Percentiles rank a stretch among this genome's conserved stretches.
These are phyloP conservation scores for Cheilosia urbana DNA, from an alignment of 2,888 invertebrate species.

Conservation along the genomic window DNA sequence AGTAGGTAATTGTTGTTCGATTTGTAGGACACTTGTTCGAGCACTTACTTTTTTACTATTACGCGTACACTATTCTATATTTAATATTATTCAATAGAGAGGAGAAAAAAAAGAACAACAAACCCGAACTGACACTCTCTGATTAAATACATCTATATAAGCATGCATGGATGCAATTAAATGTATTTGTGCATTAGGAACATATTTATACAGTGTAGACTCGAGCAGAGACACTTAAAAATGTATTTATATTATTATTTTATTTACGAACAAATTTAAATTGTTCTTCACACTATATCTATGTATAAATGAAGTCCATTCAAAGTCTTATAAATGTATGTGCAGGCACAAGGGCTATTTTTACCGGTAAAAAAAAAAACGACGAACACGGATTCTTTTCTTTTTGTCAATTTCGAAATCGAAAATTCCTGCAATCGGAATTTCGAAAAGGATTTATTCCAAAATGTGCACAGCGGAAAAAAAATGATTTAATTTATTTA, in stretches of 20 bases:
- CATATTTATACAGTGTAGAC: conserved; percentile 43
- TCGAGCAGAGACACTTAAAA: conserved; percentile 63
- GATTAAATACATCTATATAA: conserved; percentile 61
- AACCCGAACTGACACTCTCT: conserved; percentile 60
- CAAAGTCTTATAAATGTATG: conserved; percentile 60
- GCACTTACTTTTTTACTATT: conserved; percentile 50
- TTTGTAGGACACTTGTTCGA: conserved; percentile 72
- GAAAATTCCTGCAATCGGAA: not conserved
- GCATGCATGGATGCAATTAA: conserved; percentile 77
- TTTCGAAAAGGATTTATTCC: conserved; percentile 42
- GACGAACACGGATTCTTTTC: conserved; percentile 46
- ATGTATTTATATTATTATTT: conserved; percentile 73
- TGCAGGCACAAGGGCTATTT: conserved; percentile 82
- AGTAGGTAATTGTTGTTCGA: conserved; percentile 25
- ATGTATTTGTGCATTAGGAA: conserved; percentile 69
- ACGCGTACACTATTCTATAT: conserved; percentile 71
- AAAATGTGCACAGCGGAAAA: conserved; percentile 48
- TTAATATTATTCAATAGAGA: conserved; percentile 71
- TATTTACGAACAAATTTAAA: conserved; percentile 75
- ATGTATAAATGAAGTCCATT: conserved; percentile 35
- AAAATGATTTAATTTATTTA: conserved; percentile 39
- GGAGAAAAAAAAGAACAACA: conserved; percentile 38
- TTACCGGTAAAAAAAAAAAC: conserved; percentile 78
- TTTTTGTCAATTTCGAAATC: conserved; percentile 37
- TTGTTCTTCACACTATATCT: conserved; percentile 73